Percentiles rank a stretch among this genome's conserved stretches.
phyloP scores from a whole-genome alignment of 2,113 vertebrate species.

The Cairina moschata region DNA sequence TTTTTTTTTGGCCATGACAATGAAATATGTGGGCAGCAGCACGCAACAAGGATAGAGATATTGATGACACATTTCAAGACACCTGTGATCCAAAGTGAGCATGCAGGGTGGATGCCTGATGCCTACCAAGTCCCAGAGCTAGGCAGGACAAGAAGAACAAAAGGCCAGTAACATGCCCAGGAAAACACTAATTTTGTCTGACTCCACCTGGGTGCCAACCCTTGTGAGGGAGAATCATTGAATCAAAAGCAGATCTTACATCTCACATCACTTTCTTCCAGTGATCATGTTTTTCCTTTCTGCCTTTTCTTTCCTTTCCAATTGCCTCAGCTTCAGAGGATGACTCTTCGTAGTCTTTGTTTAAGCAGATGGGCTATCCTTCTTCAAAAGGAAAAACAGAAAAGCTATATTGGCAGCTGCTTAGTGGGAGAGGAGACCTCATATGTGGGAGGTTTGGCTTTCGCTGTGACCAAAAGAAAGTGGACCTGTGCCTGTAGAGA shows the following conservation, averaged over 20 bases:
- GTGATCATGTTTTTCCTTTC: neutral
- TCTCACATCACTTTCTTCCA: fast-evolving
- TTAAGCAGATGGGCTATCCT: neutral
- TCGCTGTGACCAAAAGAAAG: neutral
- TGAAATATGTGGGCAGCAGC: neutral
- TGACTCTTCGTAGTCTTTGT: neutral
- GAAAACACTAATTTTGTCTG: neutral
- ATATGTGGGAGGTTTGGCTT: neutral
- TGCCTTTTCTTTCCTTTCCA: neutral
- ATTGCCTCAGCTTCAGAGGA: neutral
- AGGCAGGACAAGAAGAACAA: neutral
- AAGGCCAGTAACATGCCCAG: too few species aligned
- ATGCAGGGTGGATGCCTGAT: neutral
- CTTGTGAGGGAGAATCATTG: neutral
- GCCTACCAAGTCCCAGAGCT: neutral
- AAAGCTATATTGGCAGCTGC: neutral
- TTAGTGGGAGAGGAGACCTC: neutral
- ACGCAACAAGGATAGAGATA: neutral
- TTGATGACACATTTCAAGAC: neutral
- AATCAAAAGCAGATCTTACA: neutral
- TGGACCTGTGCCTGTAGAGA: neutral
- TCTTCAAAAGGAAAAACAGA: neutral
- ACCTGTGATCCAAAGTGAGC: neutral
- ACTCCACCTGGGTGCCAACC: neutral
- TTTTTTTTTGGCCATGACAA: neutral